Evolutionary conservation across 2,797 vertebrate species (phyloP).

Genomic region (Natrix natrix): DNA sequence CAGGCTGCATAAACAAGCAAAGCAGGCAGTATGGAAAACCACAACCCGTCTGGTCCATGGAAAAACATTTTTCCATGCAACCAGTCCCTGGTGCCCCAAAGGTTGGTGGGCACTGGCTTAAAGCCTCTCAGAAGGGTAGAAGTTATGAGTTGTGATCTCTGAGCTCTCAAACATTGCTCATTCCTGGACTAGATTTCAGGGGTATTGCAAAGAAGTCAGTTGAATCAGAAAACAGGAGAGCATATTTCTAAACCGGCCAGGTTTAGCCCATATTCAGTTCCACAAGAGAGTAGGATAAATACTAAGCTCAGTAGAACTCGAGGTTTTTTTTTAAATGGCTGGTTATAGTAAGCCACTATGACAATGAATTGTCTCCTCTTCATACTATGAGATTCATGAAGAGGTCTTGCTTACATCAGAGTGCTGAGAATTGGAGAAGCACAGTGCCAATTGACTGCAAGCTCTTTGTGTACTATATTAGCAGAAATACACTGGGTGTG

Average conservation of each 20-base stretch:
- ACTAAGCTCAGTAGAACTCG: not conserved
- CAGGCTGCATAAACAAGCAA: too few species aligned
- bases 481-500: not conserved
- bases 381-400: not conserved
- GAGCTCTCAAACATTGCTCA: not conserved
- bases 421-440: not conserved
- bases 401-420: not conserved
- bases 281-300: not conserved
- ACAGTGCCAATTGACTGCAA: not conserved
- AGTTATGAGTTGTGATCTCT: not conserved
- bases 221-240: not conserved
- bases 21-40: too few species aligned
- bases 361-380: not conserved
- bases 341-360: not conserved
- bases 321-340: not conserved
- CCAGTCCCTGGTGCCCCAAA: too few species aligned
- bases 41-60: too few species aligned
- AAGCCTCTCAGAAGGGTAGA: not conserved
- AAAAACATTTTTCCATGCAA: too few species aligned
- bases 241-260: not conserved
- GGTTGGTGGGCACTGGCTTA: not conserved
- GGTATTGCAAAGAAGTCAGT: not conserved
- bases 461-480: not conserved
- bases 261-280: not conserved
- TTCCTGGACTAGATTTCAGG: not conserved